These are phyloP conservation scores for Ammospiza nelsoni DNA, from an alignment of 2,113 vertebrate species.

Conservation along the genomic window DNA sequence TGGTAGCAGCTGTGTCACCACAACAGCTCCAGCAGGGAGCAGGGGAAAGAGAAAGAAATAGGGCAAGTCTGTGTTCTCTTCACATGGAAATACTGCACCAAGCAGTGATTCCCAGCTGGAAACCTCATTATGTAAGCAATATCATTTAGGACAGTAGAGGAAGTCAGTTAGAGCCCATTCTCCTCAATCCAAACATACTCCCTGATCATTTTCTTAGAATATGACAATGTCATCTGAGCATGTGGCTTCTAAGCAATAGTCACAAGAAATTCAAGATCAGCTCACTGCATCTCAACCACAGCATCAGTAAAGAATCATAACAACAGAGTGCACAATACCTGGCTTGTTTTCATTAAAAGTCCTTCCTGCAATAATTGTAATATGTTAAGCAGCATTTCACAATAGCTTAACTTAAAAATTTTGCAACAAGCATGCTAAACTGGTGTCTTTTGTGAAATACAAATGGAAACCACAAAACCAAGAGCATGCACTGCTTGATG, in stretches of 20 bases:
- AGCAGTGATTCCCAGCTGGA: neutral
- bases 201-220: neutral
- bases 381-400: constrained; percentile 38
- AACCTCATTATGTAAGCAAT: neutral
- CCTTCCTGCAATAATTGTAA: neutral
- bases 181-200: neutral
- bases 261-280: neutral
- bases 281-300: neutral
- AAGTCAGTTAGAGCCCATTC: neutral
- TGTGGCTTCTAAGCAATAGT: neutral
- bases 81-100: neutral
- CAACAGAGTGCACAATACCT: neutral
- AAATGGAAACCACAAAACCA: constrained; percentile 52
- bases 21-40: neutral
- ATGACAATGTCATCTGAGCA: neutral
- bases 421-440: constrained; percentile 53
- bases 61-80: neutral
- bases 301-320: neutral
- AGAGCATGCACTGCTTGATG: constrained; percentile 34
- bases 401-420: constrained; percentile 45
- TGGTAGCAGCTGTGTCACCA: neutral
- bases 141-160: neutral
- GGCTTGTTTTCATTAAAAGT: neutral
- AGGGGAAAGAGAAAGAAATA: neutral
- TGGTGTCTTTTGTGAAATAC: constrained; percentile 42